Evolutionary conservation across 2,888 invertebrate species (phyloP), one percentile per base, ranked within the genome.

Genomic region (Acleris sparsana): DNA sequence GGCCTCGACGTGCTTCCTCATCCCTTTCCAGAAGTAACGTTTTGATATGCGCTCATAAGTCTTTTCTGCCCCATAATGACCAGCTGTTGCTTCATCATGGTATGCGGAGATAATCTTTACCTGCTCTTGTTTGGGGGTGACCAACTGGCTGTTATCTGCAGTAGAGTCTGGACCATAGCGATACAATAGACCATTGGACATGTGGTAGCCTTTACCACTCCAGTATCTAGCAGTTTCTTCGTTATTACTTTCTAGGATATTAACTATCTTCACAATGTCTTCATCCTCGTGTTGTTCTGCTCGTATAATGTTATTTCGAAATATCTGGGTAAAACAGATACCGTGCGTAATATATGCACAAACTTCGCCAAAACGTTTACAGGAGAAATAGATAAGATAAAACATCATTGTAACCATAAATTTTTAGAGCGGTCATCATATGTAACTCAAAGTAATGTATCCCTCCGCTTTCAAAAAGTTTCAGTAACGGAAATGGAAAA

Each of bases 1-100:
- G 2, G 1, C 13, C 11, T 58, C 62, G 5, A 71, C 57, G n/a
- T 70, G 51, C 25, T 68, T 56, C 20, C 64, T 51, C 68, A 68
- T 68, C 7, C 64, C 64, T 13, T 39, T 43, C 62, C 61, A 68
- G 46, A 48, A 62, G 20, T 62, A 68, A 1, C 62, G 29, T 22
- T 43, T 29, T 1, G 39, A 1, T 3, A 68, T 58, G 3, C 65
- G 43, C 29, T 57, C 18, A 2, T 46, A 43, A 4, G 61, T 63
- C 13, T 59, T 55, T 43, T 55, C 43, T 5, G 20, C 18, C 2
- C 55, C 55, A 16, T 55, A 55, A 16, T 55, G 55, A 3, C 55
- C 55, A 16, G 43, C 55, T 4, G 22, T 20, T 6, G 43, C 2
- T 16, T 55, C 53, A 53, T 39, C 17, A 4, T 53, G 53, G 13